Base-by-base conservation (phyloP, 1,140 invertebrate species). In the Eurosta solidaginis region DNA sequence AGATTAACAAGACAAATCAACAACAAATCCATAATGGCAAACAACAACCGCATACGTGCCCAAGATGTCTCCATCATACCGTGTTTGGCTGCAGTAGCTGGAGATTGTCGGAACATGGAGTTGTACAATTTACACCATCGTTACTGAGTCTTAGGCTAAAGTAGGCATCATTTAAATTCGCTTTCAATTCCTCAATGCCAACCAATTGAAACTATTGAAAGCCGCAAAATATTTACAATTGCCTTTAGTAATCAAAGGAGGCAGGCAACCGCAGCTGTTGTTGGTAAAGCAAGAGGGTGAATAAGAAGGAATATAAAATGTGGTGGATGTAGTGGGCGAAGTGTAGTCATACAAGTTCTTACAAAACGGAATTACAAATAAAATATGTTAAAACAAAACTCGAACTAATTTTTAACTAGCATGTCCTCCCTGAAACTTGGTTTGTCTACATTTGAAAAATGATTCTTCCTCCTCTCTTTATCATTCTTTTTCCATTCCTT, bases 141-240 rank as follows among this genome's bases (percentile, higher is more conserved):
- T 9, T 25, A n/a, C 4, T 6, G 20, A 4, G 9, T n/a, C 10
- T 49, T 3, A 0, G 59, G 33, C 59, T 40, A 68, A 36, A 40
- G 59, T 20, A 68, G 29, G 59, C 59, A 68, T 68, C 59, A 68
- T 68, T 68, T 68, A 68, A 68, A 68, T 68, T 68, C 59, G 40
- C 59, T 68, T 68, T 68, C 59, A 68, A 68, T 68, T 68, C 59
- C 59, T 68, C 59, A 68, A 68, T 68, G 59, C 59, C 59, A 68
- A 68, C 59, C 59, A 68, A 68, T 68, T 68, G 59, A 68, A 68
- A 68, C 59, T 68, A 10, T n/a, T n/a, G 59, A 68, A 68, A 40
- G 33, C 59, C 59, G 40, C 59, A 68, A 68, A 59, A 68, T 68
- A 68, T 42, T 42, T 40, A 42, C 59, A 68, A 68, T 42, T 68